A percentile compares a stretch with the other conserved stretches of the same genome.
These are phyloP conservation scores for Coenonympha arcania DNA, from an alignment of 2,888 invertebrate species.

Conservation along the genomic window DNA sequence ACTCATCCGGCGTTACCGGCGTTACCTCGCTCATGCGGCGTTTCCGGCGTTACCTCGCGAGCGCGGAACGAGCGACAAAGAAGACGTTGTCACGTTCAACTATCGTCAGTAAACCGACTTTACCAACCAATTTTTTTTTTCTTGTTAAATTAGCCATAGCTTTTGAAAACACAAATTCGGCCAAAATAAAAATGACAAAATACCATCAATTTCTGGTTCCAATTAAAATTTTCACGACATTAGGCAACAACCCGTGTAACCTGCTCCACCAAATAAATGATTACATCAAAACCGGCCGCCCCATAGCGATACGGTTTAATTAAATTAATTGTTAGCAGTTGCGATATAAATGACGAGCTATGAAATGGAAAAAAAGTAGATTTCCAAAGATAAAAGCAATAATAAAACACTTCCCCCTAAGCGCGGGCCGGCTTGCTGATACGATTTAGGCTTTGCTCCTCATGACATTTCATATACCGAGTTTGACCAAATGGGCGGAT, in stretches of 20 bases:
- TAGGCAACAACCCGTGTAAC: conserved; percentile 35
- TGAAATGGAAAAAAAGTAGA: conserved; percentile 59
- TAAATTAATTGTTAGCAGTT: conserved; percentile 68
- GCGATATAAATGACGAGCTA: conserved; percentile 70
- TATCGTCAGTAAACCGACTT: too few species aligned
- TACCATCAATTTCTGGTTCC: conserved; percentile 9
- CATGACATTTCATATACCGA: too few species aligned
- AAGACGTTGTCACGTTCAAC: too few species aligned
- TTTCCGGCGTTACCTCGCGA: too few species aligned
- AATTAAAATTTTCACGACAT: conserved; percentile 28
- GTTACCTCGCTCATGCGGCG: too few species aligned
- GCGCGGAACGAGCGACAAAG: too few species aligned
- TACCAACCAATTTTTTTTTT: too few species aligned
- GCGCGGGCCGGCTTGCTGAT: conserved; percentile 36
- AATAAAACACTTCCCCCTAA: conserved; percentile 67
- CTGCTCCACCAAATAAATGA: conserved; percentile 50
- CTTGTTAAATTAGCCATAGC: too few species aligned
- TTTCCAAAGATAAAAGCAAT: conserved; percentile 64
- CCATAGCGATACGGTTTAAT: conserved; percentile 61
- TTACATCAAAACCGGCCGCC: conserved; percentile 56
- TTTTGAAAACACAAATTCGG: too few species aligned
- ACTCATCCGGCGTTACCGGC: too few species aligned
- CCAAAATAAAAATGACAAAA: too few species aligned
- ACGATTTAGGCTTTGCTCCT: conserved; percentile 35
- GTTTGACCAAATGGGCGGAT: too few species aligned